Conservation (phyloP, 2,113 vertebrate genomes). For the Pedetes capensis region DNA sequence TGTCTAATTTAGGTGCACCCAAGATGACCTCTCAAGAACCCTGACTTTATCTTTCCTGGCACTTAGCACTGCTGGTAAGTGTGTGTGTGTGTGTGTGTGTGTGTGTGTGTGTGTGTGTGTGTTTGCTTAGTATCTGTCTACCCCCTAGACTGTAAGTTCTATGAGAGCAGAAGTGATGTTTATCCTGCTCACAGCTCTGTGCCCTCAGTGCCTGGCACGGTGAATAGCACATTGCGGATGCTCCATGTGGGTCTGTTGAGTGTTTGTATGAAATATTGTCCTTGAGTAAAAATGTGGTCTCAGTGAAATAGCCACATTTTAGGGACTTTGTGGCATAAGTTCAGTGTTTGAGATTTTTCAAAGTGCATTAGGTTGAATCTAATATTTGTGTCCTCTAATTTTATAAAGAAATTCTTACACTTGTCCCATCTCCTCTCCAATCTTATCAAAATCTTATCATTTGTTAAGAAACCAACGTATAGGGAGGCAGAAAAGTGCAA, state of each 20-base stretch:
- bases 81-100: not conserved
- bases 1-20: not conserved
- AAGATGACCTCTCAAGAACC: not conserved
- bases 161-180: not conserved
- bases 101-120: not conserved
- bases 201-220: not conserved
- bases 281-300: not conserved
- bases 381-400: not conserved
- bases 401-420: not conserved
- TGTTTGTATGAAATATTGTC: not conserved
- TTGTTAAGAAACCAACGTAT: constrained; percentile 17
- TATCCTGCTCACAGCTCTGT: not conserved
- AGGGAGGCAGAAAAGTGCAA: too few relatives aligned
- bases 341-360: not conserved
- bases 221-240: too few relatives aligned
- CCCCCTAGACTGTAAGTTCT: not conserved
- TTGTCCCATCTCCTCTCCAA: not conserved
- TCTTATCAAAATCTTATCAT: not conserved
- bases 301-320: not conserved
- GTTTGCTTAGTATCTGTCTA: not conserved
- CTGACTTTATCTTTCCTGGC: not conserved
- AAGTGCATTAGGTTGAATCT: not conserved
- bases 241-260: not conserved
- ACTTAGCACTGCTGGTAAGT: not conserved
- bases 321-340: not conserved